These are phyloP conservation scores for Lucinisca nassula DNA, from an alignment of 2,888 invertebrate genomes.

Conservation along the genomic window DNA sequence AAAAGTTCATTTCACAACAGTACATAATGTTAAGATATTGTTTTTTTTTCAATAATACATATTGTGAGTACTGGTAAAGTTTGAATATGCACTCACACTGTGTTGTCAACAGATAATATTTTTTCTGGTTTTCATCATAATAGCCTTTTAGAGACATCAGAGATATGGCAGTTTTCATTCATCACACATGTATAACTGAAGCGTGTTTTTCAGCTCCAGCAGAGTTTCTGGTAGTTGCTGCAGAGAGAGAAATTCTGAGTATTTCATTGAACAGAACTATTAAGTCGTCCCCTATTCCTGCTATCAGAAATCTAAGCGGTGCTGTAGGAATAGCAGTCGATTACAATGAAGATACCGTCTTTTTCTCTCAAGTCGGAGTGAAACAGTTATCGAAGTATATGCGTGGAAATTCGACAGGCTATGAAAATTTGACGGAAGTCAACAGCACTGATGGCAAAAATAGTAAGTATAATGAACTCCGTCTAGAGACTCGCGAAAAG, in stretches of 20 bases:
- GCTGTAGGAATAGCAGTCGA: slow-evolving; percentile 99
- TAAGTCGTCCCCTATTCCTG: slow-evolving; percentile 93
- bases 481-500: too few species aligned
- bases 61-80: too few species aligned
- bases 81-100: too few species aligned
- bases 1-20: too few species aligned
- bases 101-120: too few species aligned
- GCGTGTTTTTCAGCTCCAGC: slow-evolving; percentile 90
- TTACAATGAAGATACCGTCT: slow-evolving; percentile 94
- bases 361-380: slow-evolving; percentile 90
- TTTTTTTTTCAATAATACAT: too few species aligned
- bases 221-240: slow-evolving; percentile 97
- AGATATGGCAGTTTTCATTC: too few species aligned
- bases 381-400: slow-evolving; percentile 67
- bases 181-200: too few species aligned
- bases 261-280: slow-evolving; percentile 94
- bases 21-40: too few species aligned
- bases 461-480: too few species aligned
- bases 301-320: slow-evolving; percentile 89
- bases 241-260: slow-evolving; percentile 97
- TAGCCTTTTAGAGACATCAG: too few species aligned
- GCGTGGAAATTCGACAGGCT: neutral
- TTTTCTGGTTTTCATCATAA: neutral
- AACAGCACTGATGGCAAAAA: neutral
- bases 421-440: slow-evolving; percentile 32